Percentiles rank a stretch among this genome's conserved stretches.
Conservation (phyloP, 2,113 vertebrate species). For the Cinclus mexicanus region DNA sequence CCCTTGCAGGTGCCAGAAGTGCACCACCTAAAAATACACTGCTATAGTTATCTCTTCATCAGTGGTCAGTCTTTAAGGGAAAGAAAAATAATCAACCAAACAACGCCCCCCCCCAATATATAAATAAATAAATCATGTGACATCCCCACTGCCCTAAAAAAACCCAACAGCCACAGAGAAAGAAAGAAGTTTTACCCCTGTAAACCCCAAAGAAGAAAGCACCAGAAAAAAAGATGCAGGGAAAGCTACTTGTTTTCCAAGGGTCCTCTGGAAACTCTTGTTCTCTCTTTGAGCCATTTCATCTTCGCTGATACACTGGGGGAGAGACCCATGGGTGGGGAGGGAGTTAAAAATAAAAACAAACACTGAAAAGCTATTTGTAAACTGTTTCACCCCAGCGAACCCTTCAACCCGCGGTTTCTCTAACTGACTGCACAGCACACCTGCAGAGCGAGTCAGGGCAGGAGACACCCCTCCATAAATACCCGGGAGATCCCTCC, state of each 20-base stretch:
- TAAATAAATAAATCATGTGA: not conserved
- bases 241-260: not conserved
- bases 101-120: no score
- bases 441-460: constrained; percentile 60
- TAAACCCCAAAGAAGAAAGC: not conserved
- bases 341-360: constrained; percentile 52
- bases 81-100: not conserved
- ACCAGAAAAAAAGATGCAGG: not conserved
- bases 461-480: constrained; percentile 47
- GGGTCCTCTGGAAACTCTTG: not conserved
- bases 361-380: constrained; percentile 68
- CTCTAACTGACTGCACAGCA: constrained; percentile 59
- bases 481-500: not conserved
- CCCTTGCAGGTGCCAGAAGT: not conserved
- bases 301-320: rapidly evolving
- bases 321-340: not conserved
- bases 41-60: not conserved
- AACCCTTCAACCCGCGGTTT: constrained; percentile 53
- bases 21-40: not conserved
- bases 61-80: not conserved
- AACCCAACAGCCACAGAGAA: not conserved
- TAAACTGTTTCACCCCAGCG: constrained; percentile 52
- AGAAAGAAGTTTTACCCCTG: not conserved
- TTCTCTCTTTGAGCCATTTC: not conserved
- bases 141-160: rapidly evolving